Conservation (phyloP, 2,888 invertebrate species). For the Dryadula phaetusa region DNA sequence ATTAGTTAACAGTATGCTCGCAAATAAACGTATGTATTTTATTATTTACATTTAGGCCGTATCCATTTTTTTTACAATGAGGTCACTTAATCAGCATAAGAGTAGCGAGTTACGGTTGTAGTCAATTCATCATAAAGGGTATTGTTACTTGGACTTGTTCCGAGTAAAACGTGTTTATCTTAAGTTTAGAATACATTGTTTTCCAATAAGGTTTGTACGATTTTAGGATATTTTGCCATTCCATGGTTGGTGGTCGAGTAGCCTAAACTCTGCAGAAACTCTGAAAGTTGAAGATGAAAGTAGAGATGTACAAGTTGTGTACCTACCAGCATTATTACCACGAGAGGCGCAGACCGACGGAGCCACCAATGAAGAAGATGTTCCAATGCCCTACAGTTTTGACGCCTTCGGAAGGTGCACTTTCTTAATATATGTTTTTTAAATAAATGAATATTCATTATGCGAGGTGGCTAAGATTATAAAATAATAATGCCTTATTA, state of each 20-base stretch:
- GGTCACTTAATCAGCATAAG: constrained; percentile 40
- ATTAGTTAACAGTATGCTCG: background rate
- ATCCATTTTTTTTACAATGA: constrained; percentile 36
- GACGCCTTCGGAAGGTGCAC: constrained; percentile 85
- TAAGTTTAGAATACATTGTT: constrained; percentile 12
- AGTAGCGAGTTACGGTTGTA: constrained; percentile 34
- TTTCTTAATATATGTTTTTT: background rate
- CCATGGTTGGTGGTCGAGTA: constrained; percentile 57
- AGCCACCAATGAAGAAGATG: constrained; percentile 61
- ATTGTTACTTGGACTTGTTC: constrained; percentile 24
- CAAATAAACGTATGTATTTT: constrained; percentile 3
- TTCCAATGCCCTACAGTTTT: constrained; percentile 83
- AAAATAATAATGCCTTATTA: too few species aligned
- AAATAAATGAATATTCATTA: background rate
- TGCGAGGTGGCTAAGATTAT: too few species aligned
- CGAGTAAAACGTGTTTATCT: constrained; percentile 6
- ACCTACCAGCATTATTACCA: constrained; percentile 81
- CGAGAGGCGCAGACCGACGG: constrained; percentile 70
- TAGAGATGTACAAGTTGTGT: constrained; percentile 85
- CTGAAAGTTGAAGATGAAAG: constrained; percentile 42
- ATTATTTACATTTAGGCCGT: constrained; percentile 29
- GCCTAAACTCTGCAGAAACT: constrained; percentile 17
- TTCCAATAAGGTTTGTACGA: background rate
- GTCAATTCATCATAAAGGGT: constrained; percentile 30
- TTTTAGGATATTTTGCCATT: constrained; percentile 63